Percentiles rank a stretch among this genome's conserved stretches.
Evolutionary conservation across 2,797 vertebrate genomes (phyloP).

Genomic region (Labeo calbasu): DNA sequence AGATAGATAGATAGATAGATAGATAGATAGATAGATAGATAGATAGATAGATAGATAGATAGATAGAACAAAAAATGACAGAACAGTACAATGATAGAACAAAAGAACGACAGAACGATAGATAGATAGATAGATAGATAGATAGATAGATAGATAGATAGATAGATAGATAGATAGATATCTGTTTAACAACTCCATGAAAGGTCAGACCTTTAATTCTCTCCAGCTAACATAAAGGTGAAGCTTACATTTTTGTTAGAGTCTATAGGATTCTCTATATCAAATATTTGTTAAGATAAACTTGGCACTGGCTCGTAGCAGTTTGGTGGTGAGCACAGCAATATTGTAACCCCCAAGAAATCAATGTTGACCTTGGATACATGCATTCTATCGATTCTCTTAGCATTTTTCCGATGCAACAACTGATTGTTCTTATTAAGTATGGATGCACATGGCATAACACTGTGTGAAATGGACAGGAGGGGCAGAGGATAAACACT

Average conservation of each 20-base stretch:
- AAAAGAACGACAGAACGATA: too few species aligned
- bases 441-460: neutral
- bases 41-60: neutral
- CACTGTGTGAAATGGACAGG: neutral
- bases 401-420: constrained; percentile 12
- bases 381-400: constrained; percentile 20
- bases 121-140: neutral
- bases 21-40: too few species aligned
- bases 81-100: neutral
- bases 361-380: constrained; percentile 40
- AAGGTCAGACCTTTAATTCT: neutral
- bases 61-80: neutral
- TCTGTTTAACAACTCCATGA: neutral
- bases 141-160: neutral
- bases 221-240: neutral
- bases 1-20: too few species aligned
- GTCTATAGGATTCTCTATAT: neutral
- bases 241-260: neutral
- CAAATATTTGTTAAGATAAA: neutral
- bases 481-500: constrained; percentile 23
- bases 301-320: neutral
- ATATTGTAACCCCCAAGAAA: constrained; percentile 1
- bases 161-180: too few species aligned
- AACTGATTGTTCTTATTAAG: constrained; percentile 34
- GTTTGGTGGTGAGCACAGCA: constrained; percentile 4